Conservation (phyloP, 2,797 vertebrate genomes). For the Pempheris klunzingeri region DNA sequence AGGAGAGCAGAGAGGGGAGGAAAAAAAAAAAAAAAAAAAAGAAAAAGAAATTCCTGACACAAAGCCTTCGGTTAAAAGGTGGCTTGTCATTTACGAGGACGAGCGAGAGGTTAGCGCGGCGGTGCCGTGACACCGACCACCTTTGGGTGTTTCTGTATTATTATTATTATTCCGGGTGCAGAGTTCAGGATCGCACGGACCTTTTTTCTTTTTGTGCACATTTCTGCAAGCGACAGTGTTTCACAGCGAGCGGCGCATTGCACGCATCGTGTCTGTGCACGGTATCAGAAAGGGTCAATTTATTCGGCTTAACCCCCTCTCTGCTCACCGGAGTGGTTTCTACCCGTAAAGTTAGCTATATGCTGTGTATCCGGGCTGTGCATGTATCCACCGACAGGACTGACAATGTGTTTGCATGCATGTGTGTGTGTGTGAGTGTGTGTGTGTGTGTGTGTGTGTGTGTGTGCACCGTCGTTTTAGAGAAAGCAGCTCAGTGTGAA, state of each 20-base stretch:
- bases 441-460: constrained; percentile 14
- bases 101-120: constrained; percentile 84
- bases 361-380: constrained; percentile 17
- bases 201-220: constrained; percentile 45
- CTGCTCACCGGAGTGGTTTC: constrained; percentile 57
- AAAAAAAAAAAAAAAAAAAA: no score
- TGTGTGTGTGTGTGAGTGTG: constrained; percentile 23
- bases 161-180: constrained; percentile 47
- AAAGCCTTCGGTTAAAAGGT: constrained; percentile 93
- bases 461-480: constrained; percentile 7
- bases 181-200: constrained; percentile 72
- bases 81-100: constrained; percentile 90
- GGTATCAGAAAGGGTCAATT: constrained; percentile 78
- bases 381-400: constrained; percentile 3
- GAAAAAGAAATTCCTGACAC: constrained; percentile 83
- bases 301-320: constrained; percentile 58
- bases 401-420: no score
- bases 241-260: constrained; percentile 56
- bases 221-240: constrained; percentile 52
- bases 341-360: constrained; percentile 70
- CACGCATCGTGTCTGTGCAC: constrained; percentile 52
- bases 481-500: constrained; percentile 39
- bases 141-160: constrained; percentile 40
- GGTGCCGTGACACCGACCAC: constrained; percentile 77
- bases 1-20: no score